Evolutionary conservation across 2,888 invertebrate genomes (phyloP).

Genomic region (Bellardia bayeri): DNA sequence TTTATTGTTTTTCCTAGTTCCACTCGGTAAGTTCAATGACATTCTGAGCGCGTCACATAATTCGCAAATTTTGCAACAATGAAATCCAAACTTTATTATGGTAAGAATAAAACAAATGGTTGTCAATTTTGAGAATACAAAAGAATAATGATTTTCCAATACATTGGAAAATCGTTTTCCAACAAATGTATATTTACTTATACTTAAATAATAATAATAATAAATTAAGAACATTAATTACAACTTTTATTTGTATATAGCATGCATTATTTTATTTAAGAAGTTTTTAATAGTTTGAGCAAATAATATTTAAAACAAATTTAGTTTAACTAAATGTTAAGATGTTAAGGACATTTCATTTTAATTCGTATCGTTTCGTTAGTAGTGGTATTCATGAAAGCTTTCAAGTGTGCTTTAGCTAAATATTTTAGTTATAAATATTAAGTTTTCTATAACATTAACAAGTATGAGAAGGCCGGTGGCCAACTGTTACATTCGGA

Average conservation of each 20-base stretch:
- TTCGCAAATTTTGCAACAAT: slow-evolving; percentile 20
- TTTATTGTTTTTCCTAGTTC: slow-evolving; percentile 36
- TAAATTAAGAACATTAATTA: not conserved
- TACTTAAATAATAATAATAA: not conserved
- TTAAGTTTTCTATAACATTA: too few relatives aligned
- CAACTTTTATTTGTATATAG: slow-evolving; percentile 8
- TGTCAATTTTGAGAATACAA: slow-evolving; percentile 4
- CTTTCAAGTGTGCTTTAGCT: too few relatives aligned
- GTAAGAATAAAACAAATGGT: slow-evolving; percentile 26
- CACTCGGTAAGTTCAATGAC: slow-evolving; percentile 34
- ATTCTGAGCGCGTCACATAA: slow-evolving; percentile 25
- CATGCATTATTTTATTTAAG: slow-evolving; percentile 21
- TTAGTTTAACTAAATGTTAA: slow-evolving; percentile 9
- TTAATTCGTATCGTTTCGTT: too few relatives aligned
- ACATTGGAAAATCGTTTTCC: not conserved
- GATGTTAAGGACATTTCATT: not conserved
- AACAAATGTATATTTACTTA: not conserved
- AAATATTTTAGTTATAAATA: too few relatives aligned
- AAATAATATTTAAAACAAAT: slow-evolving; percentile 1
- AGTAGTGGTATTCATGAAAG: too few relatives aligned
- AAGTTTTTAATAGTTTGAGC: slow-evolving; percentile 6
- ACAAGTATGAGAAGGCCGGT: too few relatives aligned
- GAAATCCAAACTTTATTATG: slow-evolving; percentile 23
- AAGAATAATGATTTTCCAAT: slow-evolving; percentile 7
- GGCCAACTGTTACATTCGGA: too few relatives aligned